These are phyloP conservation scores for Myiotriccus ornatus DNA, from an alignment of 2,797 vertebrate species.

Conservation along the genomic window DNA sequence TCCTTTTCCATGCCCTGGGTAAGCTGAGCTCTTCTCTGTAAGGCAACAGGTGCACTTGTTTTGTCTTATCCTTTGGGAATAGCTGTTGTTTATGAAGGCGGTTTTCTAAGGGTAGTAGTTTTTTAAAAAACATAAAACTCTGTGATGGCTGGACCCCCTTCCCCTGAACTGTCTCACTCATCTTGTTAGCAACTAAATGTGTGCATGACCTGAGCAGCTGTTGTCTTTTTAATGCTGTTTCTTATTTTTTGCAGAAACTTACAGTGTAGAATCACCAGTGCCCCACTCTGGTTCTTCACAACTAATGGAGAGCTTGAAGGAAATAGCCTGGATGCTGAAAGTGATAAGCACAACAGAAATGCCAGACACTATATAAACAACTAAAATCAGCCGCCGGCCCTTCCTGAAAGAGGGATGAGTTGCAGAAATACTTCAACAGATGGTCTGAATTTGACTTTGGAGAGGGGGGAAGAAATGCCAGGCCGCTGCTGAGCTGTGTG, in stretches of 20 bases:
- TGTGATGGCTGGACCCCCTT: background rate
- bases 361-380: constrained; percentile 27
- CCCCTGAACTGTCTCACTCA: background rate
- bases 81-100: background rate
- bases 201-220: background rate
- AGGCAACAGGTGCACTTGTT: background rate
- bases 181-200: background rate
- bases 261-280: background rate
- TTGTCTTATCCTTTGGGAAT: background rate
- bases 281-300: background rate
- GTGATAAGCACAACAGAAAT: background rate
- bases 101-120: background rate
- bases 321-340: background rate
- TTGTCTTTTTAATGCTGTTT: background rate
- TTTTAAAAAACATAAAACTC: background rate
- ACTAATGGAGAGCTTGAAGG: background rate
- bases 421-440: constrained; percentile 54
- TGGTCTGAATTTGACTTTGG: constrained; percentile 44
- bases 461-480: background rate
- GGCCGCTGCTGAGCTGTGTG: background rate
- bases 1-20: background rate
- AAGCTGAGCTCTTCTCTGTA: background rate
- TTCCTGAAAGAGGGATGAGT: background rate
- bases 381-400: background rate
- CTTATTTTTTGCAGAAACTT: background rate